Base-by-base conservation (phyloP, 2,888 invertebrate genomes). In the Cyclophora punctaria region DNA sequence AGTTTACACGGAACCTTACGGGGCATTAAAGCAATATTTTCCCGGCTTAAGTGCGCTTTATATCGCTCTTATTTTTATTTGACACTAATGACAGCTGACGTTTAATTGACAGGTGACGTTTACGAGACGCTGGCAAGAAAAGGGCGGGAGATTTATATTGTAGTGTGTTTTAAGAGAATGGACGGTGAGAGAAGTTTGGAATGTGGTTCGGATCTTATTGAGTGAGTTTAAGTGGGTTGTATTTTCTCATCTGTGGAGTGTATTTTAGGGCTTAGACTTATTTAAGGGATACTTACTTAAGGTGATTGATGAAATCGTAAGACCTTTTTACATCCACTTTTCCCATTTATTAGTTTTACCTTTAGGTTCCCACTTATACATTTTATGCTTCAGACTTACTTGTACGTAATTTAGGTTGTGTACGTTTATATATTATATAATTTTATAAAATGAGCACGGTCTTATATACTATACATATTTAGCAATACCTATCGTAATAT, bases 111-210 rank as follows among this genome's bases (percentile, higher is more conserved):
- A 46, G 45, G 47, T 40, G 42, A 42, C 42, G n/a, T 42, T 42
- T 42, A 42, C n/a, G n/a, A 7, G 42, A 42, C 20, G 2, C 37
- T 37, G 5, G 47, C 46, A 48, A 54, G 51, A 57, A 59, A 53
- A 46, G 34, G 47, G 35, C 52, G 35, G 53, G 60, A 66, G 60
- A 66, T 58, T 64, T 64, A 63, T 61, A 62, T 57, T 51, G 46
- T 54, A 59, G 63, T 51, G 46, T 58, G 62, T 55, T 59, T 63
- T 59, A 58, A 58, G 48, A 48, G 50, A 64, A 54, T 61, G 56
- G 58, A 48, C 58, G 49, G 45, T 47, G 47, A 52, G 61, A 63
- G 64, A 63, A 59, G 51, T 52, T 49, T 53, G 45, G 51, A 57
- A 61, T 64, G 64, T 5, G 37, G 4, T 5, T 5, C 37, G 37